Percentiles rank a stretch among this genome's conserved stretches.
Evolutionary conservation across 1,140 invertebrate species (phyloP).

Genomic region (Vollenhovia emeryi): DNA sequence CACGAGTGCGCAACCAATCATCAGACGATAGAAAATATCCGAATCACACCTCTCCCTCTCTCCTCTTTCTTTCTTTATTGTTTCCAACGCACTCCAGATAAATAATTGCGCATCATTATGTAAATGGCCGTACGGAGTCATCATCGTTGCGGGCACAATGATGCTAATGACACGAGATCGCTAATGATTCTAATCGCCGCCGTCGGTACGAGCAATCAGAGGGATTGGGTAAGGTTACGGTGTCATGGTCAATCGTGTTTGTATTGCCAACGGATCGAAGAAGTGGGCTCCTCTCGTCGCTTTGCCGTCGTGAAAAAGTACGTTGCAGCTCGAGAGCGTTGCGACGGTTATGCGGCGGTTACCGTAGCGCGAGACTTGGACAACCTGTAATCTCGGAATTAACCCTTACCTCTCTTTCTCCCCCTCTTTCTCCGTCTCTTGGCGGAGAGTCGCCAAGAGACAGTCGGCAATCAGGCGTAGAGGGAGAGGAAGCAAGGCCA

Average conservation of each 20-base stretch:
- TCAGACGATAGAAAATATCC: constrained; percentile 21
- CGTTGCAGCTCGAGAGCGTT: constrained; percentile 31
- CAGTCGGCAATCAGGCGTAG: constrained; percentile 1
- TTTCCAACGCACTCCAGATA: constrained; percentile 67
- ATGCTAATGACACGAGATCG: constrained; percentile 70
- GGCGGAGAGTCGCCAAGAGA: background rate
- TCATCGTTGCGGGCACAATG: constrained; percentile 49
- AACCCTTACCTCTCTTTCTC: constrained; percentile 45
- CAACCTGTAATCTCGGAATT: constrained; percentile 71
- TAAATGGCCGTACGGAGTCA: constrained; percentile 54
- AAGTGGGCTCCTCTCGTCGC: constrained; percentile 23
- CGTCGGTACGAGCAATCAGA: constrained; percentile 60
- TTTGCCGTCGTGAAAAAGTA: constrained; percentile 54
- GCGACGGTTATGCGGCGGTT: constrained; percentile 11
- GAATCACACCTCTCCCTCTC: background rate
- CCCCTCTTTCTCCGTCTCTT: background rate
- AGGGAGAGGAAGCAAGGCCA: constrained; percentile 70
- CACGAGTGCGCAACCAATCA: constrained; percentile 22
- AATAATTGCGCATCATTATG: constrained; percentile 72
- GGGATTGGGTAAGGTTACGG: constrained; percentile 72
- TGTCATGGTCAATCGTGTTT: constrained; percentile 75
- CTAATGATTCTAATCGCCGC: constrained; percentile 66
- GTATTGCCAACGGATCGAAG: constrained; percentile 52
- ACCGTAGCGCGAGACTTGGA: constrained; percentile 59
- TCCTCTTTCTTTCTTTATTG: background rate